A percentile compares a stretch with the other conserved stretches of the same genome.
These are phyloP conservation scores for Struthidea cinerea DNA, from an alignment of 2,113 vertebrate genomes.

Conservation along the genomic window DNA sequence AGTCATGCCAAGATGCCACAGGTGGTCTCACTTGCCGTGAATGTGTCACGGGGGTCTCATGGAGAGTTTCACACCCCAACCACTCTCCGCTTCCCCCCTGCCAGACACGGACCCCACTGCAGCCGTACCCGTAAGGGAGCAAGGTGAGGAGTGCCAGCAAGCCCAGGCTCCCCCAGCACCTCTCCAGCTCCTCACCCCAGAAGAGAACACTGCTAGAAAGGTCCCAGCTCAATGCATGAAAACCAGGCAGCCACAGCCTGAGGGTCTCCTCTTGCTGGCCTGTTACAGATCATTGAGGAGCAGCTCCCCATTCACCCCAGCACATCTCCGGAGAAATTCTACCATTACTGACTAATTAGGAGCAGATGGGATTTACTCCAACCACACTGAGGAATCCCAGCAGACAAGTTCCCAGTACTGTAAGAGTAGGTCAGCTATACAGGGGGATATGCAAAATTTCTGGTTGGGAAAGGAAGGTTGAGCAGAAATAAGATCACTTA, in stretches of 20 bases:
- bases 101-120: neutral
- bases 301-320: neutral
- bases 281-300: fast-evolving
- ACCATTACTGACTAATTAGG: neutral
- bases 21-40: neutral
- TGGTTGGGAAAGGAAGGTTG: neutral
- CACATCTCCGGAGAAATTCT: neutral
- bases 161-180: neutral
- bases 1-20: neutral
- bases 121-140: fast-evolving
- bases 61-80: neutral
- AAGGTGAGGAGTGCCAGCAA: neutral
- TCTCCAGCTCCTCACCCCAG: neutral
- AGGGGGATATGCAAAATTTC: neutral
- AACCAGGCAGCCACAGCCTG: neutral
- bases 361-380: neutral
- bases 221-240: neutral
- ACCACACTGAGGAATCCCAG: neutral
- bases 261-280: neutral
- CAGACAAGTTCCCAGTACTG: neutral
- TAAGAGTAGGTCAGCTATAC: neutral
- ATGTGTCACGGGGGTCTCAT: fast-evolving
- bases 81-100: neutral
- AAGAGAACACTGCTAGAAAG: neutral
- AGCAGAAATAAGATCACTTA: neutral